These are phyloP conservation scores for Oncorhynchus mykiss DNA, from an alignment of 2,113 vertebrate species.

Conservation along the genomic window DNA sequence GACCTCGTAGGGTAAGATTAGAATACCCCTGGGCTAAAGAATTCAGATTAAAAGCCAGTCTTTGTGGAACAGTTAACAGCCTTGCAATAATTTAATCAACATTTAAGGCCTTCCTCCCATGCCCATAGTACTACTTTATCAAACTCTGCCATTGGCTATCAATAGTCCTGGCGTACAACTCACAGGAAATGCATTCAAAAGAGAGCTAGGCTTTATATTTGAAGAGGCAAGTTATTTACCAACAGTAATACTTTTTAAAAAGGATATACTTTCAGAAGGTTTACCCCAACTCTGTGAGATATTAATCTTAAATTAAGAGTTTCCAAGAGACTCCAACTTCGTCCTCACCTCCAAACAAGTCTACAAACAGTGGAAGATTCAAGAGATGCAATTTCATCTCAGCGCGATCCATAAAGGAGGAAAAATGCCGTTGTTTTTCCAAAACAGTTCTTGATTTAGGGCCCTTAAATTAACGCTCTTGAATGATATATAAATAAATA, in stretches of 20 bases:
- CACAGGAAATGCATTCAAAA: background rate
- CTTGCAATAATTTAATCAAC: background rate
- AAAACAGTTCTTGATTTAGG: constrained; percentile 43
- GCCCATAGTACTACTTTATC: background rate
- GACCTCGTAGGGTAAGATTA: no score
- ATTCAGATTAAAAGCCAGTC: background rate
- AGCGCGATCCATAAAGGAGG: background rate
- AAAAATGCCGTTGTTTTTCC: constrained; percentile 7
- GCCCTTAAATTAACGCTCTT: constrained; percentile 29
- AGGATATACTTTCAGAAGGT: constrained; percentile 20
- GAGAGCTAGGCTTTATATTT: background rate
- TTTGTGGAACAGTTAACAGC: background rate
- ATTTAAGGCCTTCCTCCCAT: background rate
- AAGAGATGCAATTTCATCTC: constrained; percentile 28
- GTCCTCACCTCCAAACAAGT: constrained; percentile 8
- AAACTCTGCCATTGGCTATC: background rate
- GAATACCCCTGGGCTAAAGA: no score
- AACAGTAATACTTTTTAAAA: constrained; percentile 6
- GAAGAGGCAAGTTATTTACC: background rate
- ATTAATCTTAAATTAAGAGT: background rate
- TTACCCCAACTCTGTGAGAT: constrained; percentile 3
- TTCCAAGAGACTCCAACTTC: constrained; percentile 11
- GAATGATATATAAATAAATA: constrained; percentile 34
- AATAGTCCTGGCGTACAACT: background rate
- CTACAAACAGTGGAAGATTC: constrained; percentile 18